These are phyloP conservation scores for Uropetala carovei DNA, from an alignment of 2,888 invertebrate species.

Conservation along the genomic window DNA sequence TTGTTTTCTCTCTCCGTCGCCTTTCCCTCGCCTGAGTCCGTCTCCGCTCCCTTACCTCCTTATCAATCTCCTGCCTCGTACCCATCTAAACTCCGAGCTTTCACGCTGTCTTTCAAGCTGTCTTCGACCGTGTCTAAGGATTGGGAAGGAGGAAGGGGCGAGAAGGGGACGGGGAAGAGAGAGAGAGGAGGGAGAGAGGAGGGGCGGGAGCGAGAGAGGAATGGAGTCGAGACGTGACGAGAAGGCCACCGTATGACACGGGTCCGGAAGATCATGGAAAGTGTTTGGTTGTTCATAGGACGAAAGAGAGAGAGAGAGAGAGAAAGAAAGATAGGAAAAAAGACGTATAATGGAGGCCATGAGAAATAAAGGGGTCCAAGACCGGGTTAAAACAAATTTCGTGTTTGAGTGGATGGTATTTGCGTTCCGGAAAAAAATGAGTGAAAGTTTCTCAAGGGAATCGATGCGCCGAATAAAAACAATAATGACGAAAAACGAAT, in stretches of 20 bases:
- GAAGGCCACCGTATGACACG: background rate
- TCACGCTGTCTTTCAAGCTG: conserved; percentile 36
- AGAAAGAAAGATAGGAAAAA: background rate
- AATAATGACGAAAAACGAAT: no score
- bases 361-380: background rate
- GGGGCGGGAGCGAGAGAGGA: no score
- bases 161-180: background rate
- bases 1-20: background rate
- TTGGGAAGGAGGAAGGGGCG: background rate
- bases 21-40: background rate
- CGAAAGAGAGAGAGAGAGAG: no score
- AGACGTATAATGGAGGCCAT: background rate
- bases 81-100: background rate
- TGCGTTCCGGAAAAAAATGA: no score
- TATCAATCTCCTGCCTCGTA: background rate
- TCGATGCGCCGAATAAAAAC: no score
- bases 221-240: background rate
- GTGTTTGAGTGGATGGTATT: no score
- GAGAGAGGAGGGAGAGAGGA: background rate
- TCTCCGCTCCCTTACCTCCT: background rate
- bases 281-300: background rate
- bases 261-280: background rate
- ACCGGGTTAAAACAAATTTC: background rate
- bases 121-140: conserved; percentile 3
- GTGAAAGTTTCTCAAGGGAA: no score